Base-by-base conservation (phyloP, 2,888 invertebrate genomes). In the Helobdella robusta region DNA sequence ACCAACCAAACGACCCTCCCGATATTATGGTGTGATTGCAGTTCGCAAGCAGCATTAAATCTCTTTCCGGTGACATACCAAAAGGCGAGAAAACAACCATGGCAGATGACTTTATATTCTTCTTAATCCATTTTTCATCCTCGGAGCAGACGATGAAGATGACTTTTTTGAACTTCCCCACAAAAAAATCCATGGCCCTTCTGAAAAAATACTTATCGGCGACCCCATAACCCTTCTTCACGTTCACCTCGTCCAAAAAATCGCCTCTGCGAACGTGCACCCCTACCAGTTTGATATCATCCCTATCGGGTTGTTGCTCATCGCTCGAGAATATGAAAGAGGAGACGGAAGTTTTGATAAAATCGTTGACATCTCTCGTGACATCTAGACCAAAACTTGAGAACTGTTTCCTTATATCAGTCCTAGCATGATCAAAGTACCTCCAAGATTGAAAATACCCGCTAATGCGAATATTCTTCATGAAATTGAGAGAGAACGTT, bases 1-100 rank as follows among this genome's bases (percentile, higher is more conserved):
- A 68, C 71, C 71, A 70, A 20, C 71, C 71, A 40, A 70, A 71
- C n/a, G 70, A 67, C 25, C 71, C 70, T 18, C 68, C 68, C 2
- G 70, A 71, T 35, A 71, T 68, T 30, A 71, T 68, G 48, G 68
- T 68, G 64, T 71, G 70, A 62, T 71, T 71, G 40, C 68, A 70
- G 25, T 35, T 54, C n/a, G 70, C 59, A 36, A 71, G 64, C 20
- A 71, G 34, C 35, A 64, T 66, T 50, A 72, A 58, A 50, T 72
- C 72, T 30, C 67, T 35, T 18, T 59, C 60, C 18, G 69, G 68
- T 25, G 54, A n/a, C 28, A 23, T 34, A 23, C 66, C 52, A 4
- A 52, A 20, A 44, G 59, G 68, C 3, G 66, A 59, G 11, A 68
- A 67, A 46, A 67, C 66, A 5, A 71, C 66, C 2, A 69, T 63